These are phyloP conservation scores for Hybognathus amarus DNA, from an alignment of 2,797 vertebrate genomes.

Conservation along the genomic window DNA sequence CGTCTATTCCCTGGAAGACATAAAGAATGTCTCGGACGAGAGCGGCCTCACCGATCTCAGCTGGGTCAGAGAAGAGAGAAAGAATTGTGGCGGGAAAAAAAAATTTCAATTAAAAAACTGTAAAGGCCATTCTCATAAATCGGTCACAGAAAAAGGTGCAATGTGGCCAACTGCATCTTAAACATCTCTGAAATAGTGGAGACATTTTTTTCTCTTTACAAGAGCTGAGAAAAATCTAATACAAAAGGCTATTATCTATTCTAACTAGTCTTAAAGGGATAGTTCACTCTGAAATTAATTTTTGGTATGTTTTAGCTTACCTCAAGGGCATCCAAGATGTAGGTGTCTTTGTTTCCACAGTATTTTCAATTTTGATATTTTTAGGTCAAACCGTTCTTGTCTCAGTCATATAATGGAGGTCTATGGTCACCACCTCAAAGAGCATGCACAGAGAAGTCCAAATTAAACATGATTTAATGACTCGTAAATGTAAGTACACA, in stretches of 20 bases:
- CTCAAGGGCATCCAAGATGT: too few relatives aligned
- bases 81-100: not conserved
- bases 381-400: too few relatives aligned
- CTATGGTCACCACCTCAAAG: too few relatives aligned
- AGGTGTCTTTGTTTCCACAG: too few relatives aligned
- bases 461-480: too few relatives aligned
- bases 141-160: slow-evolving; percentile 30
- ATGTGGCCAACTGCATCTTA: not conserved
- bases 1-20: slow-evolving; percentile 98
- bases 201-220: not conserved
- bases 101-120: not conserved
- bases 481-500: too few relatives aligned
- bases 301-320: too few relatives aligned
- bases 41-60: slow-evolving; percentile 87
- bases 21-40: slow-evolving; percentile 96
- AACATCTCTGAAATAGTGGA: not conserved
- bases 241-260: not conserved
- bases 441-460: too few relatives aligned
- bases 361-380: too few relatives aligned
- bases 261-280: too few relatives aligned
- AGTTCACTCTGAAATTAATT: too few relatives aligned
- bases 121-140: slow-evolving; percentile 27
- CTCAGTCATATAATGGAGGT: too few relatives aligned
- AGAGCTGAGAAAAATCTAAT: not conserved
- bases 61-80: slow-evolving; percentile 60